Evolutionary conservation across 2,797 vertebrate genomes (phyloP).

Genomic region (Linurgus olivaceus): DNA sequence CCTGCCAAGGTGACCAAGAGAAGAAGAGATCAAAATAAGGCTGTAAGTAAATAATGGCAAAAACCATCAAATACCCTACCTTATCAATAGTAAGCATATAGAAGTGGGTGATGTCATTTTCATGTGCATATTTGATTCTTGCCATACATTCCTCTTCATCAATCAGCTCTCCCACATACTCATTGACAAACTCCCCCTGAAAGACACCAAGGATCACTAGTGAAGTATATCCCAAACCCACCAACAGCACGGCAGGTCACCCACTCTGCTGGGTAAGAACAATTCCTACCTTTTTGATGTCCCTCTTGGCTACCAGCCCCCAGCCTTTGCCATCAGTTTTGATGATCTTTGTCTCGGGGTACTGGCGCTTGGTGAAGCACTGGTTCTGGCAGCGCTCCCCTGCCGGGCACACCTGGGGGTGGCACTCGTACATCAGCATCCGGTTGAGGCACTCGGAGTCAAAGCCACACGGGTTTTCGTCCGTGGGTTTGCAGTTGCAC

Average conservation of each 20-base stretch:
- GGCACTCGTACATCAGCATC: constrained; percentile 98
- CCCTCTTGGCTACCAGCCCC: constrained; percentile 89
- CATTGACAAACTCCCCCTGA: constrained; percentile 97
- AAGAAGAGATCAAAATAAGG: neutral
- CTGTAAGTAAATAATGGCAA: neutral
- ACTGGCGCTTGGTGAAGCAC: constrained; percentile 94
- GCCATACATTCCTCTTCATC: constrained; percentile 96
- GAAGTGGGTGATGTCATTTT: constrained; percentile 95
- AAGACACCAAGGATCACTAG: neutral
- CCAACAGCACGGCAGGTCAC: neutral
- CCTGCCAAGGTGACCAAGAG: neutral
- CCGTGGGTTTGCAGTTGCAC: constrained; percentile 94
- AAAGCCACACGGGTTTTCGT: constrained; percentile 90
- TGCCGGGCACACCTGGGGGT: constrained; percentile 92
- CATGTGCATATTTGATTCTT: constrained; percentile 90
- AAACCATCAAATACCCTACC: constrained; percentile 68
- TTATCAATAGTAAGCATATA: constrained; percentile 99
- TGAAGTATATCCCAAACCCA: neutral
- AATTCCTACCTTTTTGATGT: constrained; percentile 91
- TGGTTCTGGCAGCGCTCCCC: constrained; percentile 93
- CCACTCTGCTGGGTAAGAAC: fast-evolving
- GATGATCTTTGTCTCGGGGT: constrained; percentile 96
- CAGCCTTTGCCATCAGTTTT: constrained; percentile 95
- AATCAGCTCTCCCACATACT: constrained; percentile 95
- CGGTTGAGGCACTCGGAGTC: constrained; percentile 97